phyloP scores from a whole-genome alignment of 2,888 invertebrate species.

The Drosophila siamana region DNA sequence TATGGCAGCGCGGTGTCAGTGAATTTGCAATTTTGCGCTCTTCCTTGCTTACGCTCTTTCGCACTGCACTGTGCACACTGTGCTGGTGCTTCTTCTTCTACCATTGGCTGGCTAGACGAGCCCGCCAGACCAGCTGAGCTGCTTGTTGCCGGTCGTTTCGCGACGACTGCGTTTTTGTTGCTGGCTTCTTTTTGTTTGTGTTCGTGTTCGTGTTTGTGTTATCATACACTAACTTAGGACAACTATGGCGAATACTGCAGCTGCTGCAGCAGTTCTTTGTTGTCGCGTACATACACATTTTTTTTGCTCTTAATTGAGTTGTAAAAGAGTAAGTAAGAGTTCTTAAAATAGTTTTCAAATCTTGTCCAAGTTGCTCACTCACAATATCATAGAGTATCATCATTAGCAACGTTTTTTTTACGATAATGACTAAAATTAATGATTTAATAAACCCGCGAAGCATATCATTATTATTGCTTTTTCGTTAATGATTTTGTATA shows the following conservation, averaged over 20 bases:
- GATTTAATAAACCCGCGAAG: no score
- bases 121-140: constrained; percentile 57
- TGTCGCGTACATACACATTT: background rate
- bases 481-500: no score
- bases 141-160: constrained; percentile 41
- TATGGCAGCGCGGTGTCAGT: background rate
- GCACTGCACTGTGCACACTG: constrained; percentile 19
- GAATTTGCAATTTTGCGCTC: constrained; percentile 5
- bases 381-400: no score
- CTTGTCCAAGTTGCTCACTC: no score
- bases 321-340: no score
- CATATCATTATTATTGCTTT: no score
- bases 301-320: no score
- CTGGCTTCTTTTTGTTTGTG: constrained; percentile 11
- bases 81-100: constrained; percentile 9
- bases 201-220: no score
- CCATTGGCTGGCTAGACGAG: constrained; percentile 45
- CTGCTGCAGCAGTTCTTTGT: background rate
- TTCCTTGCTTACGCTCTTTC: constrained; percentile 7
- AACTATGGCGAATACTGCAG: background rate
- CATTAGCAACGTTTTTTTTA: background rate
- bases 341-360: no score
- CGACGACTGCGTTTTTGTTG: constrained; percentile 5
- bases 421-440: no score
- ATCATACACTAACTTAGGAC: constrained; percentile 24